Evolutionary conservation across 2,797 vertebrate genomes (phyloP), one percentile per base, ranked within the genome.

Genomic region (Oryzias sinensis): DNA sequence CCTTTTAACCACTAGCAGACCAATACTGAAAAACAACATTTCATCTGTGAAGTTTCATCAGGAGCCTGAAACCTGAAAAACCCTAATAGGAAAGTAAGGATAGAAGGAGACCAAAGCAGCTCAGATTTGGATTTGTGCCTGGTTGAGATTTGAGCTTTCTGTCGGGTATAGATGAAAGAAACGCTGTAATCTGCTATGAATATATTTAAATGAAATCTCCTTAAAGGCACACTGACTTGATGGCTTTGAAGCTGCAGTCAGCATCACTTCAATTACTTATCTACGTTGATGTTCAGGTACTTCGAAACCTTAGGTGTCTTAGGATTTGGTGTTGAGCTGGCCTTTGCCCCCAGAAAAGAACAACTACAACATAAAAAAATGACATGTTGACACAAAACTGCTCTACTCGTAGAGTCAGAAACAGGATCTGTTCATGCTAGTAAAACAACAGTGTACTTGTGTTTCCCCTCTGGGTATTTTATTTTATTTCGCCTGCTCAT

Each of bases 81-180:
- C 2, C 4, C 65, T 83, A 83, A 87, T 80, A 83, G 77, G 76
- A 54, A 4, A 43, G 72, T 68, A 43, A 80, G 65, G 83, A 84
- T 76, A 84, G 80, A 73, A 59, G 59, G 42, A 14, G 73, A 77
- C 60, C 74, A 74, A 85, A 70, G 71, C 59, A 64, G 64, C 69
- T 76, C 52, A 49, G 59, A 54, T 22, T 22, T 22, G 52, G 49
- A 56, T 79, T 72, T 52, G 40, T 67, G 41, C 8, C n/a, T 60
- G 55, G 63, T 14, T 55, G 43, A 64, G 71, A 80, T 80, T 74
- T 77, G 63, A 84, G 68, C 43, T 27, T 58, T 73, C 74, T 77
- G 81, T 67, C 62, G 63, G 59, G 59, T 57, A 22, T 58, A 70
- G 74, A 88, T 80, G 81, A 68, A 70, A 7, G 43, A 67, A 53